Evolutionary conservation across 1,140 invertebrate genomes (phyloP).

Genomic region (Centruroides vittatus): DNA sequence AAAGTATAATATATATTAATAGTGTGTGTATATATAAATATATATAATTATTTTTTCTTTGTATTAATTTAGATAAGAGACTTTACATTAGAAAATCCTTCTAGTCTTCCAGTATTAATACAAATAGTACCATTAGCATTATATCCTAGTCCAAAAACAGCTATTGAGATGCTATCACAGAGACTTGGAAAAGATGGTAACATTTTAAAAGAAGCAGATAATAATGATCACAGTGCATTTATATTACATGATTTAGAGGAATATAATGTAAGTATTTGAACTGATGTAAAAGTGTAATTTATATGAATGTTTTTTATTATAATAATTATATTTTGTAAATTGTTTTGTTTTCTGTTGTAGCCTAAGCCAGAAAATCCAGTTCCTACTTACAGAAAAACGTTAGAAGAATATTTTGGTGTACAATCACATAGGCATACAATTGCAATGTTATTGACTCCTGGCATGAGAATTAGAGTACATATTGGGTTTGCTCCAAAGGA

Average conservation of each 20-base stretch:
- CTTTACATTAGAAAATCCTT: slow-evolving; percentile 37
- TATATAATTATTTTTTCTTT: too few species aligned
- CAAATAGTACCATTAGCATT: slow-evolving; percentile 37
- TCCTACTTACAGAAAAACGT: slow-evolving; percentile 28
- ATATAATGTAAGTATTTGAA: slow-evolving; percentile 20
- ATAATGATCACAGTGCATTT: slow-evolving; percentile 33
- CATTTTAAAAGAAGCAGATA: slow-evolving; percentile 19
- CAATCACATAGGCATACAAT: slow-evolving; percentile 31
- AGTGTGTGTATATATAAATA: too few species aligned
- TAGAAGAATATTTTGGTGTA: slow-evolving; percentile 32
- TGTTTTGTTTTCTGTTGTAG: slow-evolving; percentile 2
- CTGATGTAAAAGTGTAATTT: too few species aligned
- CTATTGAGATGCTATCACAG: slow-evolving; percentile 29
- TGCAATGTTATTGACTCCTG: slow-evolving; percentile 34
- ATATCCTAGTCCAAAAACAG: slow-evolving; percentile 36
- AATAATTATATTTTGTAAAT: not conserved
- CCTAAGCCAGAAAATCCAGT: slow-evolving; percentile 25
- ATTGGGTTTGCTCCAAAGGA: slow-evolving; percentile 38
- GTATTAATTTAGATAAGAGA: slow-evolving; percentile 30
- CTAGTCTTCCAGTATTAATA: slow-evolving; percentile 34
- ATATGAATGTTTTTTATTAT: too few species aligned
- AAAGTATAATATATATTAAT: too few species aligned
- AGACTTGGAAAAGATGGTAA: not conserved
- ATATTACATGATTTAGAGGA: slow-evolving; percentile 34
- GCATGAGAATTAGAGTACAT: slow-evolving; percentile 32